Base-by-base conservation (phyloP, 2,888 invertebrate species). In the Clusia tigrina region DNA sequence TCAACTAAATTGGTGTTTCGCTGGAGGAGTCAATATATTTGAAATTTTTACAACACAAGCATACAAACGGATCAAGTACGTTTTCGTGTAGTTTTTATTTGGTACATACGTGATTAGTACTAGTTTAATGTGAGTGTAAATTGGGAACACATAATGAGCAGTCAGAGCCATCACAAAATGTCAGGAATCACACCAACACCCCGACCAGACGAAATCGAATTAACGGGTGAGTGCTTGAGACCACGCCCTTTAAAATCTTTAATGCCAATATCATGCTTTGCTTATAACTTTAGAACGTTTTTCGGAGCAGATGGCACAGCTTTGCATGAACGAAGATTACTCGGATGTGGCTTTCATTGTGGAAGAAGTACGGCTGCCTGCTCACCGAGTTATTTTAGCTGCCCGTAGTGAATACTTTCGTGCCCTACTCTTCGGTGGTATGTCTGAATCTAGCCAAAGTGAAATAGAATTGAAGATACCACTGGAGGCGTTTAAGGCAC, bases 331-430 rank as follows among this genome's bases (percentile, higher is more conserved):
- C 62, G 90, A 92, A 56, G 94, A 95, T 78, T 97, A 95, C 84
- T 92, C 94, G 9, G 98, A 98, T 86, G 91, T 98, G 60, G 90
- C 90, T 1, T 86, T 98, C 60, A 85, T 95, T 38, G 94, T 98
- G 55, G 95, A 95, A 79, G 92, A 91, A 57, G 78, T 81, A 65
- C 78, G 67, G 15, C 60, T 84, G 57, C 83, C 83, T n/a, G 84
- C 83, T 23, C 84, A 84, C 69, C 80, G 83, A 0, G 89, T 97
- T 3, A 94, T 99, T 48, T 86, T 99, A 60, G 98, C 98, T 0
- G 94, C 96, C 25, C 88, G 98, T 75, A 96, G 97, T 79, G 94
- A 97, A 76, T 99, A 98, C 85, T 99, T 98, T 84, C 87, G 96
- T 81, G 97, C 91, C 10, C 84, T 91, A 38, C 86, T 92, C 0